Base-by-base conservation (phyloP, 2,113 vertebrate genomes). In the Silurus meridionalis region DNA sequence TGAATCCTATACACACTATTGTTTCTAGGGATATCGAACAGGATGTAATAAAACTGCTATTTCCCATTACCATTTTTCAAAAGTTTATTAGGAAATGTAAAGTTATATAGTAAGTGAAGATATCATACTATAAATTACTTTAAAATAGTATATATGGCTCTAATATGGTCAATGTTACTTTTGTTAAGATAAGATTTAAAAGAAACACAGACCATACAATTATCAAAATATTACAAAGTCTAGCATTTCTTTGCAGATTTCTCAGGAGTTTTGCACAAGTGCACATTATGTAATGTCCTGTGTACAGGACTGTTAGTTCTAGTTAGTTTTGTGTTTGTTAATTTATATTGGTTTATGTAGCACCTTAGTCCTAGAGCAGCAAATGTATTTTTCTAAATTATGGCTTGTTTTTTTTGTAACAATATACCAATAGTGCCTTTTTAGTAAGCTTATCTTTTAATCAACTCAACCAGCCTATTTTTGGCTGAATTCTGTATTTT, bases 1-100 rank as follows among this genome's bases (percentile, higher is more conserved):
- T 96, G 97, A 72, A 99, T 90, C 23, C 80, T 72, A 69, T 85
- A 90, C 21, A 85, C 58, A 21, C 23, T 28, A 5, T 25, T 63
- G 55, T 66, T 52, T 80, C 89, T 90, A 58, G 17, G 78, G 25
- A 89, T 14, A 86, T n/a, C 63, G 25, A 63, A 74, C 23, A 80
- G 57, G 28, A 80, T 9, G 14, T 28, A 10, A 25, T 82, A 48
- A 21, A 48, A 69, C 14, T 37, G 25, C 5, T 69, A 2, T 58
- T 58, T 58, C 3, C 1, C 37, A 37, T 37, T 2, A 37, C 37
- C 37, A 37, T 37, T 37, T 37, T 37, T 37, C 37, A 37, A 37
- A 37, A 37, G 37, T 37, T 37, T 37, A 37, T 2, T 37, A 37
- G 37, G 37, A 37, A 37, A 37, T 37, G 37, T 37, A 37, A 37